Evolutionary conservation across 92 coral and sea anemone species (phyloP).

Genomic region (Porites lobata): DNA sequence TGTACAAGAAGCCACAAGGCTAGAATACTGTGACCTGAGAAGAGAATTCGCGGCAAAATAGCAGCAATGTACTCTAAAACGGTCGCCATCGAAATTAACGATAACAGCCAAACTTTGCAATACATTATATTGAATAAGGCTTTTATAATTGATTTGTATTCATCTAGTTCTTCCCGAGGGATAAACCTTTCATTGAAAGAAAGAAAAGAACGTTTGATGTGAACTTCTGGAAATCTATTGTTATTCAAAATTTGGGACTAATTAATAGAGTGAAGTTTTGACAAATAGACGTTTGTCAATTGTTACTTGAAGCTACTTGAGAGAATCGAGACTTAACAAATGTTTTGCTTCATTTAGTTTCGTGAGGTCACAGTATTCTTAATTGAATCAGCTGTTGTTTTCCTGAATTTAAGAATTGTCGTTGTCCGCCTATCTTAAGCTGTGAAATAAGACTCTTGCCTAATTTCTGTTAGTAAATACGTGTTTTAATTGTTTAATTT

Average conservation of each 20-base stretch:
- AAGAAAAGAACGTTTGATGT: background rate
- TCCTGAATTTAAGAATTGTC: too few relatives aligned
- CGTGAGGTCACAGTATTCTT: background rate
- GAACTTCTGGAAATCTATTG: background rate
- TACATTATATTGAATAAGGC: background rate
- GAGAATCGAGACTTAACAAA: background rate
- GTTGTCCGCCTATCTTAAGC: too few relatives aligned
- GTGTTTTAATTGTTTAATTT: background rate
- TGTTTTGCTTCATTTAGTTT: background rate
- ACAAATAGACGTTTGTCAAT: background rate
- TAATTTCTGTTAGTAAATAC: background rate
- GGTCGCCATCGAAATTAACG: conserved; percentile 41
- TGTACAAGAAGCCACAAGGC: conserved; percentile 52
- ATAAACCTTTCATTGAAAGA: conserved; percentile 13
- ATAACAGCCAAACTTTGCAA: background rate
- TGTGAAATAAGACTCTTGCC: background rate
- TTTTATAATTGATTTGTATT: background rate
- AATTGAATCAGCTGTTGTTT: too few relatives aligned
- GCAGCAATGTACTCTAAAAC: conserved; percentile 56
- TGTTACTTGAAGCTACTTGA: background rate
- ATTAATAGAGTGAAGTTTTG: background rate
- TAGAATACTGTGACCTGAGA: conserved; percentile 45
- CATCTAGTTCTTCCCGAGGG: conserved; percentile 8
- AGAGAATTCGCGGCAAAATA: conserved; percentile 49
- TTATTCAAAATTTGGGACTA: conserved; percentile 3